Conservation (phyloP, 2,888 invertebrate species). For the Boloria euphrosyne region DNA sequence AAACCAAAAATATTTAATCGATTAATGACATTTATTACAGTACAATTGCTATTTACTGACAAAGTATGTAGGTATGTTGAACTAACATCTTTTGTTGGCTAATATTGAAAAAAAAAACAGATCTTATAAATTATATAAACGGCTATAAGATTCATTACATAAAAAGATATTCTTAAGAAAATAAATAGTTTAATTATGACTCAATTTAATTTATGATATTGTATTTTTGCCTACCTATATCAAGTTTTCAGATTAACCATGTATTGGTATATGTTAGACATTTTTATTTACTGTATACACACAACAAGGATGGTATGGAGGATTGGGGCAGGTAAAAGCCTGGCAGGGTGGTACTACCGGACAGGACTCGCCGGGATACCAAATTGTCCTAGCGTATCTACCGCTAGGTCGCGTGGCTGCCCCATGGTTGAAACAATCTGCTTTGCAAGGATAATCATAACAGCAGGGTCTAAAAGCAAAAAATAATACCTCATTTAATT, state of each 20-base stretch:
- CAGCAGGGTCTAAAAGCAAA: conserved; percentile 66
- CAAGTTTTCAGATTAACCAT: too few relatives aligned
- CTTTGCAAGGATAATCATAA: conserved; percentile 76
- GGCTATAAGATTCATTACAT: too few relatives aligned
- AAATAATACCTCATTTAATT: background rate
- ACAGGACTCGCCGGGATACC: conserved; percentile 74
- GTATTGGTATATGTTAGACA: conserved; percentile 46
- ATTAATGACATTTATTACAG: conserved; percentile 31
- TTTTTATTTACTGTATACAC: conserved; percentile 70
- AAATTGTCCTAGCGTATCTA: conserved; percentile 69
- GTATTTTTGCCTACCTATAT: too few relatives aligned
- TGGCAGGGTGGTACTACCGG: conserved; percentile 70
- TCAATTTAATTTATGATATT: too few relatives aligned
- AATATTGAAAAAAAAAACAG: too few relatives aligned
- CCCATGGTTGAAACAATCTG: conserved; percentile 75
- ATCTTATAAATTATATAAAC: background rate
- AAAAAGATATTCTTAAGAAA: too few relatives aligned
- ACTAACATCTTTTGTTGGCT: background rate
- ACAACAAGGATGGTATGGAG: conserved; percentile 74
- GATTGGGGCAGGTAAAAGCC: conserved; percentile 73
- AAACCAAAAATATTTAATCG: conserved; percentile 27
- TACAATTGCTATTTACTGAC: conserved; percentile 14
- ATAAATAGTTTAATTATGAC: too few relatives aligned
- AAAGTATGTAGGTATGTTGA: background rate
- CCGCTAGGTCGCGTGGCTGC: conserved; percentile 73